Evolutionary conservation across 92 coral and sea anemone species (phyloP), one percentile per base, ranked within the genome.

Genomic region (Ricordea florida): DNA sequence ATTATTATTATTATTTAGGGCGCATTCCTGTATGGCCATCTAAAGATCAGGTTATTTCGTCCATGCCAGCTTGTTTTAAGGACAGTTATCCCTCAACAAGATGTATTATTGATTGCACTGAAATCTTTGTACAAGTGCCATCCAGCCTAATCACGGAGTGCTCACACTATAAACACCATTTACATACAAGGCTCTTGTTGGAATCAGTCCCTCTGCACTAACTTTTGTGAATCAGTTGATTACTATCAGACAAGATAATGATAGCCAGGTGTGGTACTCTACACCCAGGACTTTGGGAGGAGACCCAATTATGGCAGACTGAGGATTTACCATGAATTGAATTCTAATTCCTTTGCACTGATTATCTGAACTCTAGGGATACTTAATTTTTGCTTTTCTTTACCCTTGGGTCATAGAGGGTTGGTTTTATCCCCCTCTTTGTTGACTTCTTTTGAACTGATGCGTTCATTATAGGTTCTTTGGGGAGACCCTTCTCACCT

Each of bases 21-120:
- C 43, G 80, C 57, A 34, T 70, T 22, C 86, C 86, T 34, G 71
- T 80, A 57, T 80, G 86, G 80, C 82, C 74, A 76, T 41, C 74
- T 44, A 76, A 49, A 48, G 46, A 76, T 30, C 63, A 63, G 50
- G 72, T 76, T n/a, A 32, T 43, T 17, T 22, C 25, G 3, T 26
- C 74, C 34, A 57, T 74, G 81, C 81, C 79, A 69, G 70, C 27
- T 31, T 44, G 78, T n/a, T n/a, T 57, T 76, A 20, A 29, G 47
- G 51, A 81, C 74, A 18, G n/a, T n/a, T 71, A 72, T 33, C 87
- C 80, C 46, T 34, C 87, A 57, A 71, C 81, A 46, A 71, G 73
- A 45, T 59, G 64, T 33, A 81, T 79, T 28, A 79, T 79, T 31
- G 85, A 79, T 31, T 79, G 68, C 24, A 74, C 81, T 27, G 81